Evolutionary conservation across 2,888 invertebrate genomes (phyloP), one percentile per base, ranked within the genome.

Genomic region (Aelia acuminata): DNA sequence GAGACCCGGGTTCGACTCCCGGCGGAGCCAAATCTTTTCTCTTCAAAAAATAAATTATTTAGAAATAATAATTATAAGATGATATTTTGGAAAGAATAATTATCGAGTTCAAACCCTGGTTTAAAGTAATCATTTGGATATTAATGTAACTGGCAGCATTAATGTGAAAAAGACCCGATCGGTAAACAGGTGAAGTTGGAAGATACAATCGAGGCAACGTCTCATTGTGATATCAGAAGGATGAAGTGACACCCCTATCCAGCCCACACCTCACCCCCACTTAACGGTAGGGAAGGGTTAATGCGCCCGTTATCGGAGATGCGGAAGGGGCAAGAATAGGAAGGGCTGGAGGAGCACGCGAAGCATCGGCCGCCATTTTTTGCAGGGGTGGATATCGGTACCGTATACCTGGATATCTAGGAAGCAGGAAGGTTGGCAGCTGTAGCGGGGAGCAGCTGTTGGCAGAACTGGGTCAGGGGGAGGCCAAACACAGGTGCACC

Each of bases 381-480:
- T 80, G 80, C 47, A 22, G 43, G n/a, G n/a, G n/a, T n/a, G 80
- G 43, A 80, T 80, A 80, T 80, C 80, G 80, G 80, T 80, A 80
- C 80, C 80, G n/a, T 47, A 80, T 80, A 80, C 80, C 80, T 80
- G 80, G 80, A 1, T 80, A 80, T 47, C 43, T 43, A 39, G 80
- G 80, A 80, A 80, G 85, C 48, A 85, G 85, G 87, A 87, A 87
- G 87, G 57, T 43, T 57, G 35, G 85, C 49, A 85, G 87, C 15
- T 47, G 87, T 87, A 31, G 47, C 84, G 20, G 35, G 18, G 50
- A 22, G 87, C 70, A 70, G 87, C 35, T 87, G 87, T 57, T 70
- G 49, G 63, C 47, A 39, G 75, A 87, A 87, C 70, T 87, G 87
- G 87, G 87, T 87, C 87, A 47, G 87, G 87, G 87, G 87, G 87